phyloP scores from a whole-genome alignment of 2,113 vertebrate species.

The Mastomys natalensis region DNA sequence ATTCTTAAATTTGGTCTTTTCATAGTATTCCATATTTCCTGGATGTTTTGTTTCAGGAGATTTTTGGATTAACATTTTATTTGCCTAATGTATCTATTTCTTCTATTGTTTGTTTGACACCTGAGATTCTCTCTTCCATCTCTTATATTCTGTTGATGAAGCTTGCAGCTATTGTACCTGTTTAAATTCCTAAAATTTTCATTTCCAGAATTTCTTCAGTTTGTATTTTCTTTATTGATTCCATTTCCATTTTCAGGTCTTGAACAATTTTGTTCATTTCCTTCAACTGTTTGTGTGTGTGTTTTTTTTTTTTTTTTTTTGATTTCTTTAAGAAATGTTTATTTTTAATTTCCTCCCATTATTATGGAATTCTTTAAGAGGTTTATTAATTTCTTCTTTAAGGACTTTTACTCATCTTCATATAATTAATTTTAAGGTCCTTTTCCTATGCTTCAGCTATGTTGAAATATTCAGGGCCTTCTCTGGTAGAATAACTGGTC shows the following conservation, averaged over 20 bases:
- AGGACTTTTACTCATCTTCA: neutral
- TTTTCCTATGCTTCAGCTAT: neutral
- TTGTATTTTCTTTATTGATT: neutral
- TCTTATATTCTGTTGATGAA: neutral
- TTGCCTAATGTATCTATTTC: neutral
- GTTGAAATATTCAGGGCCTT: neutral
- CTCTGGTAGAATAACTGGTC: neutral
- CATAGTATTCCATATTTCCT: neutral
- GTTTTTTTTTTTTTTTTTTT: too few species aligned
- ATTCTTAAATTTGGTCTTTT: neutral
- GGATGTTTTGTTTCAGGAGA: neutral
- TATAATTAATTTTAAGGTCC: neutral
- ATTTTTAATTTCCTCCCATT: neutral
- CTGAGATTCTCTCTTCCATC: neutral
- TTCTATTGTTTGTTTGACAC: neutral
- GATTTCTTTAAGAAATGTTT: neutral
- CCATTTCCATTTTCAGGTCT: neutral
- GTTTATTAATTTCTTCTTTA: neutral
- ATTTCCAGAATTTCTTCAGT: neutral
- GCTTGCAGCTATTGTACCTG: neutral
- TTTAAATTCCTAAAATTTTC: neutral
- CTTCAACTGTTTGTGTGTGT: neutral
- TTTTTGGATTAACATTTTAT: neutral
- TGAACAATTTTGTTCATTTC: neutral
- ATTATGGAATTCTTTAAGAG: neutral